Conservation (phyloP, 2,113 vertebrate genomes). For the Scytalopus superciliaris region DNA sequence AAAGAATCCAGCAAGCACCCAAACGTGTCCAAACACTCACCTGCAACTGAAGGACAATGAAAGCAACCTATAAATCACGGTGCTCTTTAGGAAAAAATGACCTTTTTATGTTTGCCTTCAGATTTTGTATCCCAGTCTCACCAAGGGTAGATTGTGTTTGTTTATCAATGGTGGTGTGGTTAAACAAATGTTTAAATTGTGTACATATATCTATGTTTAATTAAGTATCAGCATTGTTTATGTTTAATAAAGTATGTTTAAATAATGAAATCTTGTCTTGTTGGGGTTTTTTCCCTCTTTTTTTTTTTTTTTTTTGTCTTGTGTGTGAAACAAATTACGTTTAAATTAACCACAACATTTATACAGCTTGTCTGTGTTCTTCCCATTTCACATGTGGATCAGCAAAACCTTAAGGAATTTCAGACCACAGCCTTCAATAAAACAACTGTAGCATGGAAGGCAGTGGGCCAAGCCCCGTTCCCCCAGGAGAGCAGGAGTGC, state of each 20-base stretch:
- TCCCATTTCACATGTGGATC: neutral
- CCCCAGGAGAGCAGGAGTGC: too few relatives aligned
- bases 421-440: neutral
- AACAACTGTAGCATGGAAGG: accelerated
- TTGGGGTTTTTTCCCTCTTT: neutral
- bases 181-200: neutral
- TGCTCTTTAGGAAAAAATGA: accelerated
- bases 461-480: accelerated
- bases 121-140: accelerated
- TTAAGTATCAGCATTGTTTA: neutral
- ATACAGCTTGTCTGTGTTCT: neutral
- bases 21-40: accelerated
- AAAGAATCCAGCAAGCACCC: too few relatives aligned
- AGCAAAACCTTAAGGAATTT: neutral
- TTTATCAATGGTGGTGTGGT: neutral
- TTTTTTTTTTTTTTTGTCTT: neutral
- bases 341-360: neutral
- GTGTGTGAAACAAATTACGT: neutral
- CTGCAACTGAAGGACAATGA: accelerated
- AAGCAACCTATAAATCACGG: neutral
- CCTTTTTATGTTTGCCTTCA: neutral
- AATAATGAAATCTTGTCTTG: neutral
- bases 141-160: neutral
- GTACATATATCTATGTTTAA: neutral
- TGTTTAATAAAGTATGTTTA: neutral